phyloP scores from a whole-genome alignment of 1,140 invertebrate species.

The Drosophila lini region DNA sequence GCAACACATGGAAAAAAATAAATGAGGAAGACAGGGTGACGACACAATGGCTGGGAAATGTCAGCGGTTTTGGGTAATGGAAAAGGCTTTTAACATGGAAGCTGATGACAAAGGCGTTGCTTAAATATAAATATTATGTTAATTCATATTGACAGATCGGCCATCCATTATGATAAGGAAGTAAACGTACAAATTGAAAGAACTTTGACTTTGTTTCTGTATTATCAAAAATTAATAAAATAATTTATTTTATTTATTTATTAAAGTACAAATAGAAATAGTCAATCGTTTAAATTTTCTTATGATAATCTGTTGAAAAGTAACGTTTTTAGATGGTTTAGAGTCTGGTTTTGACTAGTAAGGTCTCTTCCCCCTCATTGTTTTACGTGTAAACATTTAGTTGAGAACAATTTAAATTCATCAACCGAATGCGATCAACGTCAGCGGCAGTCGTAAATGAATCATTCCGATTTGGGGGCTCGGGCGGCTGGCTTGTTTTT shows the following conservation, averaged over 20 bases:
- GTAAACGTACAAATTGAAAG: not conserved
- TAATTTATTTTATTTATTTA: not conserved
- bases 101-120: constrained; percentile 1
- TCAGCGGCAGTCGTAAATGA: constrained; percentile 28
- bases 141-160: not conserved
- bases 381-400: constrained; percentile 18
- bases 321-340: not conserved
- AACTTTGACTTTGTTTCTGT: not conserved
- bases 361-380: not conserved
- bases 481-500: constrained; percentile 2
- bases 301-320: not conserved
- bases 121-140: not conserved
- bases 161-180: not conserved
- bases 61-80: not conserved
- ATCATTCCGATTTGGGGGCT: constrained; percentile 22
- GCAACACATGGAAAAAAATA: constrained; percentile 20
- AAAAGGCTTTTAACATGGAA: not conserved
- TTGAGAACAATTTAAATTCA: constrained; percentile 46
- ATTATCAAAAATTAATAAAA: not conserved
- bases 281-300: not conserved
- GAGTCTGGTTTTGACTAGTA: not conserved
- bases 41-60: constrained; percentile 13
- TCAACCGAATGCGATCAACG: constrained; percentile 37
- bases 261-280: not conserved
- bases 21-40: not conserved